Conservation (phyloP, 2,888 invertebrate species). For the Scrobipalpa costella region DNA sequence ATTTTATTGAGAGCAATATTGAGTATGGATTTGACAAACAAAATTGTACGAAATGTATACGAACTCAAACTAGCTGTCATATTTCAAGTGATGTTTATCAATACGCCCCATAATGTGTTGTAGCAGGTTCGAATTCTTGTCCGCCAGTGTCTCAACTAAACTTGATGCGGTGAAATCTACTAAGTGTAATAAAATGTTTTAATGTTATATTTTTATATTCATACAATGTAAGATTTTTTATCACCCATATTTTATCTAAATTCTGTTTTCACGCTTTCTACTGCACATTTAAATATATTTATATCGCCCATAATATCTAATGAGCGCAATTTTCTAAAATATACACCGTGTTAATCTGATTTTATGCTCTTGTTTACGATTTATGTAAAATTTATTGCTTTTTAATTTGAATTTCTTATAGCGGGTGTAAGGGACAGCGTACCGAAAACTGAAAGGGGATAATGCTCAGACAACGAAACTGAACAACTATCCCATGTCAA, state of each 20-base stretch:
- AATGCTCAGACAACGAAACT: no score
- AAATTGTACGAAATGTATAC: no score
- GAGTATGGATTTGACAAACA: no score
- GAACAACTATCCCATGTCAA: no score
- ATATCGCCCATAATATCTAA: conserved; percentile 18
- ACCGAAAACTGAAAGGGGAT: no score
- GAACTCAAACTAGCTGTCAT: no score
- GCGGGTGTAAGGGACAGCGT: no score
- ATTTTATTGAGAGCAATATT: no score
- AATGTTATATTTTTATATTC: not conserved
- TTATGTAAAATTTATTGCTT: conserved; percentile 4
- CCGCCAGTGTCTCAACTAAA: no score
- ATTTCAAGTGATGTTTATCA: no score
- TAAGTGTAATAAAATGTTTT: not conserved
- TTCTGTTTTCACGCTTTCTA: conserved; percentile 23
- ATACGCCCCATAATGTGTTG: no score
- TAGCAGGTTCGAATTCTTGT: not conserved
- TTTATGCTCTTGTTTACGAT: conserved; percentile 23
- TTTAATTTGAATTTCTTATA: not conserved
- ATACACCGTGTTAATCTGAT: conserved; percentile 22
- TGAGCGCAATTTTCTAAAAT: conserved; percentile 24
- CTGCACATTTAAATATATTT: conserved; percentile 13
- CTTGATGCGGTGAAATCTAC: not conserved
- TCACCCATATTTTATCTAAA: not conserved
- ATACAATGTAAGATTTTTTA: not conserved